Percentiles rank a stretch among this genome's conserved stretches.
Evolutionary conservation across 2,888 invertebrate species (phyloP).

Genomic region (Crematogaster levior): DNA sequence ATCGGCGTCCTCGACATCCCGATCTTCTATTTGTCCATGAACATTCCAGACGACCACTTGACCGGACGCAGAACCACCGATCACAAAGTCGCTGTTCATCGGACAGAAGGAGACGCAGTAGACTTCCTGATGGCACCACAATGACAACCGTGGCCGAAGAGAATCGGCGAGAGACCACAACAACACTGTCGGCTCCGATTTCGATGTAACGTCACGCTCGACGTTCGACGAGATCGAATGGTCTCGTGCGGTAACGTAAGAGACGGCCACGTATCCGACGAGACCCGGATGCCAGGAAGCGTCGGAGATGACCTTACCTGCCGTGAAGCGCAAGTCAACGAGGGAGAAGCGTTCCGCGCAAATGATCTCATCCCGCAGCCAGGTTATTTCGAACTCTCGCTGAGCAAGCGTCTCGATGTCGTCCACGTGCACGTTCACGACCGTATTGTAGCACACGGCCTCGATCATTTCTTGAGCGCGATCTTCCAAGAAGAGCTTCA

Average conservation of each 20-base stretch:
- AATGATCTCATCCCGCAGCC: slow-evolving; percentile 11
- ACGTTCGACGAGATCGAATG: background rate
- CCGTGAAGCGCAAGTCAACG: slow-evolving; percentile 74
- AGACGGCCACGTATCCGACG: slow-evolving; percentile 72
- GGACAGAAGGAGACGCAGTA: slow-evolving; percentile 82
- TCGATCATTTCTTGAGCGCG: slow-evolving; percentile 72
- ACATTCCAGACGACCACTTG: slow-evolving; percentile 82
- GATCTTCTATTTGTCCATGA: slow-evolving; percentile 17
- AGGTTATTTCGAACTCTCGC: slow-evolving; percentile 5
- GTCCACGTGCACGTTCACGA: slow-evolving; percentile 79
- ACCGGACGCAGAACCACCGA: slow-evolving; percentile 83
- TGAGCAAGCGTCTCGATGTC: slow-evolving; percentile 74
- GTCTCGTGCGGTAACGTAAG: slow-evolving; percentile 67
- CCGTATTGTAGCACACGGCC: slow-evolving; percentile 76
- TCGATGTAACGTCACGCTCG: background rate
- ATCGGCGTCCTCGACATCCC: background rate
- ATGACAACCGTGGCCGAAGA: slow-evolving; percentile 74
- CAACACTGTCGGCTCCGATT: slow-evolving; percentile 58
- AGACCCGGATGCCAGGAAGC: slow-evolving; percentile 80
- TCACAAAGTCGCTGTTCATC: slow-evolving; percentile 75
- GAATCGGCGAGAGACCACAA: slow-evolving; percentile 79
- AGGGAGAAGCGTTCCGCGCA: slow-evolving; percentile 79
- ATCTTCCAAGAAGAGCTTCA: slow-evolving; percentile 68
- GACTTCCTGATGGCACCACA: slow-evolving; percentile 80
- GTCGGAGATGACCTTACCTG: slow-evolving; percentile 77